A percentile compares a stretch with the other conserved stretches of the same genome.
phyloP scores from a whole-genome alignment of 2,113 vertebrate species.

The Colistium nudipinnis region DNA sequence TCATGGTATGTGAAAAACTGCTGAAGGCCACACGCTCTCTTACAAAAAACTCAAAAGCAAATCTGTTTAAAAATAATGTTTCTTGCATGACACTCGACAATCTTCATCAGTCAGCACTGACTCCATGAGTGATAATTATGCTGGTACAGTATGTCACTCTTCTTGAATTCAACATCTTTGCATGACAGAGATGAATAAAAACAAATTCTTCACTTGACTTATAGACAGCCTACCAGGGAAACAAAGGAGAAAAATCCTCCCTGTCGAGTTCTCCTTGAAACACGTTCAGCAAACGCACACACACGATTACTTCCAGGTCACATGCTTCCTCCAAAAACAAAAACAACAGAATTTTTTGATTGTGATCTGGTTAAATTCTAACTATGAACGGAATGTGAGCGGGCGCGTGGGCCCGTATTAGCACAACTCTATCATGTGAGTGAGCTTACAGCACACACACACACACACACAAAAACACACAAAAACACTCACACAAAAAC shows the following conservation, averaged over 20 bases:
- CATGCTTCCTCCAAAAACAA: constrained; percentile 59
- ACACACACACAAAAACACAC: not conserved
- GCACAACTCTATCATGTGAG: constrained; percentile 67
- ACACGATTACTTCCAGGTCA: constrained; percentile 58
- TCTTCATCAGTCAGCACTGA: not conserved
- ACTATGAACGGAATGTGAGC: constrained; percentile 70
- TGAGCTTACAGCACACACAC: constrained; percentile 51
- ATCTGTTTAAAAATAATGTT: too few species aligned
- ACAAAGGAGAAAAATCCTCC: not conserved
- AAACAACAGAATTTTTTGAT: constrained; percentile 67
- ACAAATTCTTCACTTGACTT: not conserved
- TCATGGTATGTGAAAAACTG: not conserved
- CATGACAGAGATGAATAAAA: not conserved
- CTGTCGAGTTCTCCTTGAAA: constrained; percentile 25
- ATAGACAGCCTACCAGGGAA: not conserved
- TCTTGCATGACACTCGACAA: not conserved
- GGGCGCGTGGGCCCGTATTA: constrained; percentile 48
- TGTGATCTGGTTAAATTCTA: constrained; percentile 62
- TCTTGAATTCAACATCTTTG: not conserved
- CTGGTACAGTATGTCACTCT: not conserved
- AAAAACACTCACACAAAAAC: not conserved
- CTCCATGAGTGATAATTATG: not conserved
- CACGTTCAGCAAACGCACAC: constrained; percentile 14
- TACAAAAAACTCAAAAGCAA: not conserved
- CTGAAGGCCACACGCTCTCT: not conserved